phyloP scores from a whole-genome alignment of 2,888 invertebrate genomes.

The Dendrolimus houi region DNA sequence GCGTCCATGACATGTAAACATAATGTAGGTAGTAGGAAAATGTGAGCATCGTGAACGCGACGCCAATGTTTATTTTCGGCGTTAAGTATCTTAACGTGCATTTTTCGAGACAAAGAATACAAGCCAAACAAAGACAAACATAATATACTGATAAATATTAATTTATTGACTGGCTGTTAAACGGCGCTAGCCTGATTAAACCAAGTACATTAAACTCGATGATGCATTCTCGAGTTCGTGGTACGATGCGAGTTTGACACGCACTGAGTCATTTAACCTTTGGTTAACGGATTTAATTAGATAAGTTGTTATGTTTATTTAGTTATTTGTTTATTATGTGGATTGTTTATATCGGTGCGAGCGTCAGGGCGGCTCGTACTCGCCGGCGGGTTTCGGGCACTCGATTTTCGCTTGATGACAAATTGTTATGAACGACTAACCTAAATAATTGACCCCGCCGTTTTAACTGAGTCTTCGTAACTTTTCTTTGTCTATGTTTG shows the following conservation, averaged over 20 bases:
- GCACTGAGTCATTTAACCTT: neutral
- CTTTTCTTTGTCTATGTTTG: neutral
- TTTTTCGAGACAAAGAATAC: slow-evolving; percentile 24
- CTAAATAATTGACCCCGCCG: neutral
- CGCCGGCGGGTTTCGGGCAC: neutral
- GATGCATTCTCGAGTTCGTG: slow-evolving; percentile 1
- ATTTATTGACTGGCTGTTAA: neutral
- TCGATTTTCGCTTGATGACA: neutral
- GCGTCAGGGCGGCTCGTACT: neutral
- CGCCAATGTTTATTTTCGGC: slow-evolving; percentile 49
- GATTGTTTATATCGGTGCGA: neutral
- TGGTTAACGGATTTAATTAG: neutral
- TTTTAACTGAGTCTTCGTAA: neutral
- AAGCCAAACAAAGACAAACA: slow-evolving; percentile 11
- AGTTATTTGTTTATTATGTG: neutral
- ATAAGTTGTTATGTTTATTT: neutral
- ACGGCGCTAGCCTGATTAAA: neutral
- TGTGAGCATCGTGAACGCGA: slow-evolving; percentile 15
- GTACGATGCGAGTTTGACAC: neutral
- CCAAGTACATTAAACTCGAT: slow-evolving; percentile 2
- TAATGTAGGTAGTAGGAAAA: slow-evolving; percentile 8
- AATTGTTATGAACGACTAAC: neutral
- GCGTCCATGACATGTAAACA: neutral
- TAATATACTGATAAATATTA: slow-evolving; percentile 9
- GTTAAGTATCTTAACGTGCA: slow-evolving; percentile 40